Evolutionary conservation across 2,797 vertebrate genomes (phyloP).

Genomic region (Acrossocheilus fasciatus): DNA sequence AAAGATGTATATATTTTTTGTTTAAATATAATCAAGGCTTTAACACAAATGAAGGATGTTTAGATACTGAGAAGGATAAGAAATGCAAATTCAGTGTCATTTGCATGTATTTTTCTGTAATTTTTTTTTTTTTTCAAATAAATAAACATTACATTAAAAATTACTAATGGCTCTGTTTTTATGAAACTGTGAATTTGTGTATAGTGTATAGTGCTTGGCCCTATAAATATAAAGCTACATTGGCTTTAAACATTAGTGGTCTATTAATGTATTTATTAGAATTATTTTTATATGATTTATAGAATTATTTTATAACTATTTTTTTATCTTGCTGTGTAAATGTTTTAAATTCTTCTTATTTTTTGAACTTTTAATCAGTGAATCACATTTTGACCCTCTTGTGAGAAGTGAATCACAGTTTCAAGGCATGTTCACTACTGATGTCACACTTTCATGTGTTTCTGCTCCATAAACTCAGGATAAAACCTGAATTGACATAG

Average conservation of each 20-base stretch:
- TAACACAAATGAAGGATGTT: conserved; percentile 20
- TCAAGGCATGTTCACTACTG: no score
- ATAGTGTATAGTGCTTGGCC: neutral
- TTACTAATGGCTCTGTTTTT: neutral
- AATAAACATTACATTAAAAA: neutral
- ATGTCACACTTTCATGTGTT: no score
- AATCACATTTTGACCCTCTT: no score
- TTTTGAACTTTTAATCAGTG: no score
- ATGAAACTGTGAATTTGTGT: neutral
- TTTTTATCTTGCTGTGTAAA: neutral
- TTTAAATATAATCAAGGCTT: neutral
- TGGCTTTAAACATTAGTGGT: neutral
- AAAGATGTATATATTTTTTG: neutral
- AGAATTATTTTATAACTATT: neutral
- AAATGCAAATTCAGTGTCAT: neutral
- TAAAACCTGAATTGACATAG: no score
- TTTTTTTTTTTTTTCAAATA: conserved; percentile 19
- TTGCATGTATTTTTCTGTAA: neutral
- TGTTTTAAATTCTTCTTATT: neutral
- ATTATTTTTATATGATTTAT: neutral
- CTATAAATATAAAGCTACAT: neutral
- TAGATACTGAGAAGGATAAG: neutral
- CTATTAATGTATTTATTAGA: neutral
- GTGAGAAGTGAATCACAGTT: no score
- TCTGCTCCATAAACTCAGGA: no score